Evolutionary conservation across 2,797 vertebrate species (phyloP).

Genomic region (Enteromius afrohamiltoni): DNA sequence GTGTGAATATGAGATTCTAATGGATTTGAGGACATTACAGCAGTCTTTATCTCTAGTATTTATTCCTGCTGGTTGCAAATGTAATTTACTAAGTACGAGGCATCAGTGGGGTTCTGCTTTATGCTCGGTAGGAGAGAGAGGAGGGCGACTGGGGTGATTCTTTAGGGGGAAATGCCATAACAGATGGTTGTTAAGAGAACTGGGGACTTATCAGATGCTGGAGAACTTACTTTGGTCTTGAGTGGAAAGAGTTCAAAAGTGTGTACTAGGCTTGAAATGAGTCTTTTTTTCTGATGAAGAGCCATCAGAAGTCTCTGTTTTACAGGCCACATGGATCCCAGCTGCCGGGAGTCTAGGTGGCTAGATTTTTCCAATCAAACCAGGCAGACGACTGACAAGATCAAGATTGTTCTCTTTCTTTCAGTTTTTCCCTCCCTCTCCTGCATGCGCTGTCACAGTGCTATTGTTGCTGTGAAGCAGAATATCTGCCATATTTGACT

Average conservation of each 20-base stretch:
- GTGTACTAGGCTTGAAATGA: slow-evolving; percentile 36
- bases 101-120: slow-evolving; percentile 65
- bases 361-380: slow-evolving; percentile 51
- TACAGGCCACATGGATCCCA: slow-evolving; percentile 28
- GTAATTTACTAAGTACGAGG: slow-evolving; percentile 80
- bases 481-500: slow-evolving; percentile 33
- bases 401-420: slow-evolving; percentile 46
- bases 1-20: slow-evolving; percentile 86
- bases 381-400: slow-evolving; percentile 42
- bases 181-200: slow-evolving; percentile 40
- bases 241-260: slow-evolving; percentile 33
- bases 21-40: slow-evolving; percentile 82
- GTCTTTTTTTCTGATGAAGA: slow-evolving; percentile 43
- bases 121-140: background rate
- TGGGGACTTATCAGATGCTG: slow-evolving; percentile 45
- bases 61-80: slow-evolving; percentile 81
- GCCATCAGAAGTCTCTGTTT: slow-evolving; percentile 46
- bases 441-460: background rate
- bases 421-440: slow-evolving; percentile 28
- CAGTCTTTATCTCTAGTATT: slow-evolving; percentile 82
- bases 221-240: slow-evolving; percentile 41
- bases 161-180: slow-evolving; percentile 28
- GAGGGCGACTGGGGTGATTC: slow-evolving; percentile 7
- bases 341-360: slow-evolving; percentile 35
- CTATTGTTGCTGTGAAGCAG: slow-evolving; percentile 13